These are phyloP conservation scores for Agrochola litura DNA, from an alignment of 2,888 invertebrate species.

Conservation along the genomic window DNA sequence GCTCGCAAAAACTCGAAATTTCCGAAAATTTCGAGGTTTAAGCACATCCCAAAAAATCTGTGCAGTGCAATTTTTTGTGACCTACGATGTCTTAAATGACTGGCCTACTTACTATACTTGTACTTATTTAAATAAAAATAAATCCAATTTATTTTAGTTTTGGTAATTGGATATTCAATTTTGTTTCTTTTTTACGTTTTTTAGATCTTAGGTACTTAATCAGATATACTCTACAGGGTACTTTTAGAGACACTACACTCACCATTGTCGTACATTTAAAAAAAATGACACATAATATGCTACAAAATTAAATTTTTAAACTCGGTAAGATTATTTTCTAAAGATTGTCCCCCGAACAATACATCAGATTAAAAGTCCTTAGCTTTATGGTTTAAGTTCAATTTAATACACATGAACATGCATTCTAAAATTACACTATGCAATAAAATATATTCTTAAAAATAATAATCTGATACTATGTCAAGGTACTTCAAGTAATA, in stretches of 20 bases:
- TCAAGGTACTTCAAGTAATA: constrained; percentile 32
- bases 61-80: too few relatives aligned
- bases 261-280: too few relatives aligned
- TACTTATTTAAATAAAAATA: not conserved
- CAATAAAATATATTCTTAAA: constrained; percentile 14
- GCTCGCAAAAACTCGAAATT: too few relatives aligned
- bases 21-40: too few relatives aligned
- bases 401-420: constrained; percentile 5
- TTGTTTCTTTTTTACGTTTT: too few relatives aligned
- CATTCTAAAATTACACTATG: constrained; percentile 15
- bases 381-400: not conserved
- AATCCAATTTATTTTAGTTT: constrained; percentile 3
- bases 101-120: constrained; percentile 5
- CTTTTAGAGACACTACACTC: not conserved
- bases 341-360: not conserved
- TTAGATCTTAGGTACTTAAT: not conserved
- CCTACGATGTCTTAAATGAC: too few relatives aligned
- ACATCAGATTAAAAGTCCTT: not conserved
- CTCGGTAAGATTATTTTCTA: not conserved
- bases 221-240: not conserved
- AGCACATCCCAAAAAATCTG: too few relatives aligned
- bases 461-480: constrained; percentile 13
- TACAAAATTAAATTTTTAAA: not conserved
- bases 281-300: not conserved
- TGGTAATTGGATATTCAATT: not conserved